These are phyloP conservation scores for Varroa destructor DNA, from an alignment of 1,140 invertebrate genomes.

Conservation along the genomic window DNA sequence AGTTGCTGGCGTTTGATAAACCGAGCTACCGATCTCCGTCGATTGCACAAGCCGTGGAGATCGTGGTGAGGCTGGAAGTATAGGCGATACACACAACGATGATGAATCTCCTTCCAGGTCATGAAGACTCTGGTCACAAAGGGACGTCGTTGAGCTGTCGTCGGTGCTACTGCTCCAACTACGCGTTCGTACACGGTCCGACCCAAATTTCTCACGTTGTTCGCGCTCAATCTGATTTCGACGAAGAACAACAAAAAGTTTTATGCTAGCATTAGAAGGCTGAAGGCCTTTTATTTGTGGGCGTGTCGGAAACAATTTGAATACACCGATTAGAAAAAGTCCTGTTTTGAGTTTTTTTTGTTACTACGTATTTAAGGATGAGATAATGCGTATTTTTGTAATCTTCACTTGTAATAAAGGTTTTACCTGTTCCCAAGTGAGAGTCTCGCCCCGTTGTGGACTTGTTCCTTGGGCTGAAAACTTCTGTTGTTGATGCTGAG, in stretches of 20 bases:
- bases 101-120: background rate
- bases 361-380: no score
- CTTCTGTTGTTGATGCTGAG: no score
- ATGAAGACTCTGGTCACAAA: background rate
- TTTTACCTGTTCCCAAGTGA: slow-evolving; percentile 21
- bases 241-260: no score
- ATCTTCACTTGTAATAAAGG: no score
- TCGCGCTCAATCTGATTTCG: slow-evolving; percentile 8
- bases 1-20: no score
- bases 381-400: no score
- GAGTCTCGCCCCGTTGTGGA: background rate
- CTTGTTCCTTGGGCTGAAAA: background rate
- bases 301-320: no score
- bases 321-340: slow-evolving; percentile 5
- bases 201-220: background rate
- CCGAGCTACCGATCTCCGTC: no score
- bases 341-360: background rate
- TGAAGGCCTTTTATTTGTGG: no score
- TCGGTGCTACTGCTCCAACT: slow-evolving; percentile 22
- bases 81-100: background rate
- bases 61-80: background rate
- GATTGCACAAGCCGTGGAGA: background rate
- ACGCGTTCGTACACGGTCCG: background rate
- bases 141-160: slow-evolving; percentile 7
- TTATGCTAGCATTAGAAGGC: no score